Evolutionary conservation across 2,113 vertebrate genomes (phyloP), one percentile per base, ranked within the genome.

Genomic region (Cebus imitator): DNA sequence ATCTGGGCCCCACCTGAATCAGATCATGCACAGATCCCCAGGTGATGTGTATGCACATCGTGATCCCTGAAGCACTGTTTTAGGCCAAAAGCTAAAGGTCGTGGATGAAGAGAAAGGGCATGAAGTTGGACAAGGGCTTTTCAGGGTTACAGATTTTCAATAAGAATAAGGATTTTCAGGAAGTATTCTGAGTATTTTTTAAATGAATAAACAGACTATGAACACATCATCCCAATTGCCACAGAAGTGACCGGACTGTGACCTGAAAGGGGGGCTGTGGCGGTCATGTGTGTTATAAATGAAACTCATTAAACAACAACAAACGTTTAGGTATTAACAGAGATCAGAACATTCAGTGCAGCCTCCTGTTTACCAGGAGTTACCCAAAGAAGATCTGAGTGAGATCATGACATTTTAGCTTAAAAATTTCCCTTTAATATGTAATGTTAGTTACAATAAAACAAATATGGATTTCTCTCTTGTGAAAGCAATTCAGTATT

Each of bases 151-250:
- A 45, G 52, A 45, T 64, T 88, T 93, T 93, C 40, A 18, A 78
- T 80, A 88, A 94, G 88, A 81, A 97, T 92, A 90, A 72, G 79
- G 12, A 88, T 68, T 80, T 95, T 72, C 21, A 84, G 13, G 9
- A n/a, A 66, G 27, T 73, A 91, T 61, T 40, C 50, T 83, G 58
- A 87, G 30, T 55, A 68, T 50, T 79, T 94, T 92, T 80, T 57
- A 64, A 64, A 64, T 87, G 58, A 82, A 66, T 45, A 70, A 35
- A 78, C 50, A 30, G 11, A 30, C 50, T 32, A 35, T 27, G 68
- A 93, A 87, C 32, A 82, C 57, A 83, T 82, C 75, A 82, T 2
- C 32, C 52, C 40, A 64, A 32, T 18, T 87, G 37, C 45, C 70
- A 57, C 7, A 3, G 6, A 76, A 91, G 21, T 50, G 25, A 55